Base-by-base conservation (phyloP, 1,140 invertebrate species). In the Melitaea cinxia region DNA sequence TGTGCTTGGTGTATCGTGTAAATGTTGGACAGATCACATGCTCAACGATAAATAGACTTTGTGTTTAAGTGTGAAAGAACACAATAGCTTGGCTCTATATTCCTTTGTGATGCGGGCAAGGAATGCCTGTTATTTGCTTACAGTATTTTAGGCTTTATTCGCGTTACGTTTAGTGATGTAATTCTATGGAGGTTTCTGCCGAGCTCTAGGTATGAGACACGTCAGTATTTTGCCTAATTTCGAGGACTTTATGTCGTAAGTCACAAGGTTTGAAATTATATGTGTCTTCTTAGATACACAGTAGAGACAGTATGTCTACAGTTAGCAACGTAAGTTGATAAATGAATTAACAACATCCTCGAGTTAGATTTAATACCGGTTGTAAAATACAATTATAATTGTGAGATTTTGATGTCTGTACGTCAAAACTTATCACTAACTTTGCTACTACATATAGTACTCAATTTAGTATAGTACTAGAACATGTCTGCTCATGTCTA, bases 101-200 rank as follows among this genome's bases (percentile, higher is more conserved):
- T 23, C 4, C 42, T 47, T 47, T 47, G 42, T 47, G 42, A 10
- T 47, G 42, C 42, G 42, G 37, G 17, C 42, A 21, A 47, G 42
- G 42, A 19, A 47, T 12, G 2, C 9, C 1, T 47, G 21, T 47
- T 47, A 47, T 47, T 47, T 47, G 42, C 42, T n/a, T 47, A 23
- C 12, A 21, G 42, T 47, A 47, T 26, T 57, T 57, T 28, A 5
- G 9, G 5, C 1, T n/a, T 17, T 45, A 5, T 26, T 42, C 12
- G 26, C 24, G 45, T 42, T 15, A 10, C 3, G 7, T 5, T 42
- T 15, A 28, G 23, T 28, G 21, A 35, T 24, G 14, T 14, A 42
- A 45, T 45, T 3, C 33, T 57, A 15, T 56, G 10, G 6, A 56
- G 19, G 15, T 33, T 23, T 1, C 19, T 39, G 37, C 26, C 12